Percentiles rank a stretch among this genome's conserved stretches.
Conservation (phyloP, 2,113 vertebrate species). For the Maccullochella peelii region DNA sequence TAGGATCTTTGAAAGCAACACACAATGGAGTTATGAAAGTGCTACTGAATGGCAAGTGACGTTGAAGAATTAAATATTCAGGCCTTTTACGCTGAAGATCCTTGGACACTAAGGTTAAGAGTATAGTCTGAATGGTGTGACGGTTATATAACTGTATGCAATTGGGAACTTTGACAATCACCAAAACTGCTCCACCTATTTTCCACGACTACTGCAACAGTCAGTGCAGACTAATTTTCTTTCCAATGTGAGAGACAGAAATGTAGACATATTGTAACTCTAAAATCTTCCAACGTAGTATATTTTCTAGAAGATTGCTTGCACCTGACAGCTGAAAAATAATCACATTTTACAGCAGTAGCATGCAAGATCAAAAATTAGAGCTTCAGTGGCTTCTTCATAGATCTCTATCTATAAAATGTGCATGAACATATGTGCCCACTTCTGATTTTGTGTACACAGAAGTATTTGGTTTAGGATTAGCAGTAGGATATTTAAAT, state of each 20-base stretch:
- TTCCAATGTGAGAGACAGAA: neutral
- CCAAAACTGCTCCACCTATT: neutral
- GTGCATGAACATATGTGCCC: neutral
- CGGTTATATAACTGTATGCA: constrained; percentile 33
- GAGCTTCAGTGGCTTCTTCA: neutral
- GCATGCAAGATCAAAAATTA: neutral
- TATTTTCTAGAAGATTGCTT: neutral
- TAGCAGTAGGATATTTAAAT: neutral
- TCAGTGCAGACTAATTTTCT: neutral
- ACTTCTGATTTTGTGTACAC: neutral
- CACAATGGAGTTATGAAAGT: constrained; percentile 50
- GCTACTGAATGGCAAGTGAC: constrained; percentile 12
- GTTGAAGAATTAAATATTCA: neutral
- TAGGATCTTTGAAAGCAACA: constrained; percentile 9
- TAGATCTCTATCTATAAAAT: neutral
- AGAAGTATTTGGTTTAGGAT: neutral
- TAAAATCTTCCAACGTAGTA: neutral
- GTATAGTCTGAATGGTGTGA: constrained; percentile 15
- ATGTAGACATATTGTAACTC: neutral
- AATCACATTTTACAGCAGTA: neutral
- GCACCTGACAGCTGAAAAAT: neutral
- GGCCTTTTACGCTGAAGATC: constrained; percentile 27
- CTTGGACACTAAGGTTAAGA: constrained; percentile 34
- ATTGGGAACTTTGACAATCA: constrained; percentile 9
- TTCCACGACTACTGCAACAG: neutral